Percentiles rank a stretch among this genome's conserved stretches.
Conservation (phyloP, 2,888 invertebrate species). For the Pandemis heparana region DNA sequence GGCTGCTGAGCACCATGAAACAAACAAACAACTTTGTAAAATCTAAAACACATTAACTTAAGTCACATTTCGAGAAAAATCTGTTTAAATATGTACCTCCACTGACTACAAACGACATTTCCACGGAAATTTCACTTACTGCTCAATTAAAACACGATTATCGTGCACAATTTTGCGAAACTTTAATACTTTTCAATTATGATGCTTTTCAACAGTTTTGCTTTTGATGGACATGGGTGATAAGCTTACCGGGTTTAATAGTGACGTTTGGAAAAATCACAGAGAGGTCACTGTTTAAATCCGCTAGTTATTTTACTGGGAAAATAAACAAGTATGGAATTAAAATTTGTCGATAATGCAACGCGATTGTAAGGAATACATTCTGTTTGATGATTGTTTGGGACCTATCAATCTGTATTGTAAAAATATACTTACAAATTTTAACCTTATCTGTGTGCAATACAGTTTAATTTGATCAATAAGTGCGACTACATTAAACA, state of each 20-base stretch:
- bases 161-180: slow-evolving; percentile 4
- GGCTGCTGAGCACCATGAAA: slow-evolving; percentile 22
- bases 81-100: not conserved
- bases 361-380: slow-evolving; percentile 32
- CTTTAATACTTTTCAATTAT: slow-evolving; percentile 11
- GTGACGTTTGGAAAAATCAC: slow-evolving; percentile 3
- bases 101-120: not conserved
- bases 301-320: slow-evolving; percentile 19
- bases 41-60: not conserved
- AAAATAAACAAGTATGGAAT: slow-evolving; percentile 36
- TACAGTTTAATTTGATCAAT: not conserved
- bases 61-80: not conserved
- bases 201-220: slow-evolving; percentile 8
- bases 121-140: not conserved
- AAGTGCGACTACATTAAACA: not conserved
- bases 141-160: not conserved
- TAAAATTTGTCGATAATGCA: slow-evolving; percentile 37
- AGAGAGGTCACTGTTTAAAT: slow-evolving; percentile 13
- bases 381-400: slow-evolving; percentile 3
- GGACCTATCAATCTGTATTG: not conserved
- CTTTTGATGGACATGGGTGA: not conserved
- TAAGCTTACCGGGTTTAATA: slow-evolving; percentile 20
- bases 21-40: slow-evolving; percentile 11
- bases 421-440: not conserved
- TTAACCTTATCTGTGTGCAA: not conserved